Percentiles rank a stretch among this genome's conserved stretches.
phyloP scores from a whole-genome alignment of 35 echinoderm and acorn worm genomes.

The Patiria miniata region DNA sequence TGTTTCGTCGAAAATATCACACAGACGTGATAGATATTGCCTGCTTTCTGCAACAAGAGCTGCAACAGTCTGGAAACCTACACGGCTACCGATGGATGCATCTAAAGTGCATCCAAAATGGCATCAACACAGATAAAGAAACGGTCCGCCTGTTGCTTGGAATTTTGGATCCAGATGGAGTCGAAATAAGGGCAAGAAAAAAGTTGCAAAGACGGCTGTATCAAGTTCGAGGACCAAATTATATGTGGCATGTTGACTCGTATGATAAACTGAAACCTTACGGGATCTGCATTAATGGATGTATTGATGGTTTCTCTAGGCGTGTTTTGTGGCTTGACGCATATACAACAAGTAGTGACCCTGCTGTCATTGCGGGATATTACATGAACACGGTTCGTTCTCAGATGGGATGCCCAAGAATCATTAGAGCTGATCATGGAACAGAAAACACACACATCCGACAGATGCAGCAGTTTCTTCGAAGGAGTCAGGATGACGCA shows the following conservation, averaged over 20 bases:
- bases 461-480: constrained; percentile 37
- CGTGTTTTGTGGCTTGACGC: constrained; percentile 58
- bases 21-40: background rate
- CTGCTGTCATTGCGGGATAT: constrained; percentile 50
- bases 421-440: constrained; percentile 42
- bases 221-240: constrained; percentile 19
- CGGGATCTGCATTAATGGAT: no score
- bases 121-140: constrained; percentile 10
- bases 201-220: background rate
- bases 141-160: no score
- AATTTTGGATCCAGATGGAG: constrained; percentile 9
- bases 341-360: constrained; percentile 50
- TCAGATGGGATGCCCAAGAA: no score
- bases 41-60: no score
- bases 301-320: no score
- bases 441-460: constrained; percentile 42
- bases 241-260: constrained; percentile 12
- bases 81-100: constrained; percentile 32
- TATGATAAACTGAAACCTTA: no score
- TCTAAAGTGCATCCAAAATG: background rate
- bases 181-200: background rate
- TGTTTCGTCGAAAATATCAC: no score
- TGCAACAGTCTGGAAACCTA: background rate
- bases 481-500: constrained; percentile 37
- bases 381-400: constrained; percentile 27